phyloP scores from a whole-genome alignment of 2,888 invertebrate genomes.

The Lepidochrysops patricia region DNA sequence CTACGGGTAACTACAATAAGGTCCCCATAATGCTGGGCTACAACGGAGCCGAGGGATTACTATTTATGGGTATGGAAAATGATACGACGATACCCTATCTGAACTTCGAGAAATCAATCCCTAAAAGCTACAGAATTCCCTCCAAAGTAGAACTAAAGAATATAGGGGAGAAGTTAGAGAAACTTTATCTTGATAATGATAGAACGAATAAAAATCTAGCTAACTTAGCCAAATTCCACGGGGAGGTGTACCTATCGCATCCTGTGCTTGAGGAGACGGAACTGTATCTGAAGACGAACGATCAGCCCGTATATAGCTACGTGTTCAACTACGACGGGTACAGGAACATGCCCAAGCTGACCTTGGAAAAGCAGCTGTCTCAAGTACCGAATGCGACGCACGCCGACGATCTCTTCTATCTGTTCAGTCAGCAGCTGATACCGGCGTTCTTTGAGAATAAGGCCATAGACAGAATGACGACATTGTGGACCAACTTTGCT shows the following conservation, averaged over 20 bases:
- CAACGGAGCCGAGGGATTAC: conserved; percentile 45
- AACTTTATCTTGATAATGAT: conserved; percentile 50
- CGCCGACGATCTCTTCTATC: conserved; percentile 52
- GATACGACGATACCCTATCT: conserved; percentile 37
- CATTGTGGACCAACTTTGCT: conserved; percentile 58
- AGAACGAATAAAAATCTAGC: conserved; percentile 36
- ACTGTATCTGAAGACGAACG: conserved; percentile 34
- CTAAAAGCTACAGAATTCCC: conserved; percentile 45
- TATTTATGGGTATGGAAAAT: conserved; percentile 43
- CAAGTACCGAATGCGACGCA: conserved; percentile 43
- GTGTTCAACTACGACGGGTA: conserved; percentile 43
- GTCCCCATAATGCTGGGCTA: conserved; percentile 52
- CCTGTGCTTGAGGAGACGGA: conserved; percentile 45
- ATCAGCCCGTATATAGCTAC: conserved; percentile 44
- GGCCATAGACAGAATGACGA: conserved; percentile 46
- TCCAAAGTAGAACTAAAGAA: conserved; percentile 30
- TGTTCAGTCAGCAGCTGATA: conserved; percentile 40
- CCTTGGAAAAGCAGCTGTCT: conserved; percentile 27
- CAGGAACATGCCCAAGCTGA: conserved; percentile 38
- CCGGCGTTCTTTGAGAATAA: conserved; percentile 37
- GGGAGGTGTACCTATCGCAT: conserved; percentile 38
- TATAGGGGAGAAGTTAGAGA: conserved; percentile 36
- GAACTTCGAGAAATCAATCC: conserved; percentile 41
- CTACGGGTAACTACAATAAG: conserved; percentile 43
- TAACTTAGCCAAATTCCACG: conserved; percentile 44